Conservation (phyloP, 2,888 invertebrate species). For the Sympetrum striolatum region DNA sequence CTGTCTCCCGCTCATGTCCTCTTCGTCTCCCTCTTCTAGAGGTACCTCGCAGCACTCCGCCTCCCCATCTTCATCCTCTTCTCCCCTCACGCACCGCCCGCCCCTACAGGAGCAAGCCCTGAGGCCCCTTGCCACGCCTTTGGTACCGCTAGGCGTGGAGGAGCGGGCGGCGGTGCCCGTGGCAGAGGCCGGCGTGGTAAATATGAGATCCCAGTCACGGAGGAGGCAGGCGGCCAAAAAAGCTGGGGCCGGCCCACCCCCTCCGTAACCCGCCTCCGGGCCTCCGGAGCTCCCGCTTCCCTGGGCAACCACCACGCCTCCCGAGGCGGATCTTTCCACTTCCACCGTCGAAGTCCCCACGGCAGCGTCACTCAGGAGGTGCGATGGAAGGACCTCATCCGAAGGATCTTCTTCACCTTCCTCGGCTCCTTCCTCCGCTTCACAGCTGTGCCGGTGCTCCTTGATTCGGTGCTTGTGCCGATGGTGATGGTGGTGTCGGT, state of each 20-base stretch:
- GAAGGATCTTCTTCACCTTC: constrained; percentile 45
- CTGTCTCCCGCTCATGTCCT: constrained; percentile 64
- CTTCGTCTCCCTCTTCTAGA: constrained; percentile 54
- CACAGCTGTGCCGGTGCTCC: not conserved
- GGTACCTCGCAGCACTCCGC: constrained; percentile 55
- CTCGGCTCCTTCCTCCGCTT: constrained; percentile 52
- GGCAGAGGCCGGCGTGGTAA: constrained; percentile 23
- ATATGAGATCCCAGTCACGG: constrained; percentile 58
- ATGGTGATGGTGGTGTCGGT: not conserved
- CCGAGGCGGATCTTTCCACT: constrained; percentile 53
- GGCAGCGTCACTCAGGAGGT: constrained; percentile 60
- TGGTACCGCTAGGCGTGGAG: constrained; percentile 53
- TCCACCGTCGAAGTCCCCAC: constrained; percentile 77
- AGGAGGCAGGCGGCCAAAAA: constrained; percentile 72
- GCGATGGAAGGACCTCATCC: constrained; percentile 57
- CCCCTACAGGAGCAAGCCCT: constrained; percentile 48
- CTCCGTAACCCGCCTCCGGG: not conserved
- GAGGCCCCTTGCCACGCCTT: constrained; percentile 44
- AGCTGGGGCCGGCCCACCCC: constrained; percentile 62
- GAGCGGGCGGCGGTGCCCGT: not conserved
- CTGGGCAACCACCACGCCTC: not conserved
- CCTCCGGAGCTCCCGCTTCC: not conserved
- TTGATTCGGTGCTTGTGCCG: not conserved
- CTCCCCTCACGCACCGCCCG: constrained; percentile 23
- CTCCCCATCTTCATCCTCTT: constrained; percentile 59